Evolutionary conservation across 2,113 vertebrate genomes (phyloP).

Genomic region (Xyrauchen texanus): DNA sequence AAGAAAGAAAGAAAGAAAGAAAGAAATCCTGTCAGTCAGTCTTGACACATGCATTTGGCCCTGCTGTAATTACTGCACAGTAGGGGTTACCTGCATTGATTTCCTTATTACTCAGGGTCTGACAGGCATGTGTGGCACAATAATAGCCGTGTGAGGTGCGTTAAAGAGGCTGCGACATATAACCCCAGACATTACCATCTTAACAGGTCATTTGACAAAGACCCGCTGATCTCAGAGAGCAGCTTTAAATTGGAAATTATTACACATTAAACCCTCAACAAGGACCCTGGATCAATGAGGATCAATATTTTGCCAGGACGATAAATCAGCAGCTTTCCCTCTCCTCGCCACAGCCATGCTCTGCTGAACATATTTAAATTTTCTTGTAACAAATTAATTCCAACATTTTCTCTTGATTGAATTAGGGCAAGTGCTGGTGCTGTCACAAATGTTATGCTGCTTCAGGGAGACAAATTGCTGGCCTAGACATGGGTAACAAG

Average conservation of each 20-base stretch:
- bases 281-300: constrained; percentile 88
- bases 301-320: constrained; percentile 98
- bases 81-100: constrained; percentile 76
- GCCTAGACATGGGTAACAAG: constrained; percentile 99
- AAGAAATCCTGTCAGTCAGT: constrained; percentile 5
- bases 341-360: constrained; percentile 84
- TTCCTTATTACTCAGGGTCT: constrained; percentile 83
- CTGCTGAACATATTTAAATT: constrained; percentile 99
- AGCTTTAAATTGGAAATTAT: constrained; percentile 99
- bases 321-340: constrained; percentile 94
- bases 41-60: constrained; percentile 2
- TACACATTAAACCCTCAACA: constrained; percentile 99
- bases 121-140: constrained; percentile 89
- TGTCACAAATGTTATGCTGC: constrained; percentile 99
- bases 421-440: constrained; percentile 99
- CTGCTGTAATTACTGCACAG: constrained; percentile 44
- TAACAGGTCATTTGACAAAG: constrained; percentile 95
- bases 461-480: constrained; percentile 99
- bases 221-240: constrained; percentile 95
- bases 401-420: constrained; percentile 99
- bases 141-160: constrained; percentile 90
- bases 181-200: constrained; percentile 95
- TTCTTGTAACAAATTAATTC: constrained; percentile 99
- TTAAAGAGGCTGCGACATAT: constrained; percentile 91
- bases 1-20: background rate